Evolutionary conservation across 2,888 invertebrate genomes (phyloP), one percentile per base, ranked within the genome.

Genomic region (Hipparchia semele): DNA sequence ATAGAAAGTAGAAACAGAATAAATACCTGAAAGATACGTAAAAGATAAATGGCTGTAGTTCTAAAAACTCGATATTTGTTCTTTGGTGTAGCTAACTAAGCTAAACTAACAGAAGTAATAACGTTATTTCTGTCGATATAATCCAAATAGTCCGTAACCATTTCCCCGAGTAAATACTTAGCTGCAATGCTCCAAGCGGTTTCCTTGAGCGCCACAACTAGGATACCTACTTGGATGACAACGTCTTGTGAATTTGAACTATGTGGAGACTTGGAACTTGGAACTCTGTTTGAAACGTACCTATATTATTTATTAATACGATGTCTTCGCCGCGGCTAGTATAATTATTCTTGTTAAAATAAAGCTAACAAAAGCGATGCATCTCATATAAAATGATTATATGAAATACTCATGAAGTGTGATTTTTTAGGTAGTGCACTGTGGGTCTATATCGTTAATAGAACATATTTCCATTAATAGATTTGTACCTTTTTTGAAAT

Each of bases 181-280:
- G 56, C 56, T 56, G 56, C 56, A 56, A 13, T 13, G 13, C 56
- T 56, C 56, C 7, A 56, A 56, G 56, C 23, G 13, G 13, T 56
- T 56, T 13, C 56, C 8, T 7, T 13, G 13, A 13, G 9, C 59
- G 10, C 59, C 59, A 59, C 33, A 59, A 59, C 33, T 39, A 9
- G 59, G 33, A 59, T 59, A 23, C 33, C 33, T 33, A 59, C 59
- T 59, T 59, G 59, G 59, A 59, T 33, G 59, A 59, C 59, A 59
- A 59, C 59, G 33, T 59, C 59, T 59, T 59, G 33, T 10, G 59
- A 59, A 59, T 59, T 59, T 59, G 10, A 59, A 59, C 59, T 59
- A 59, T 56, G 56, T 13, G 13, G 13, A 56, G 7, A 6, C 56
- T 23, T 23, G 23, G 23, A 13, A 13, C 13, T 13, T 56, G 13